phyloP scores from a whole-genome alignment of 2,888 invertebrate genomes.

The Eupeodes latifasciatus region DNA sequence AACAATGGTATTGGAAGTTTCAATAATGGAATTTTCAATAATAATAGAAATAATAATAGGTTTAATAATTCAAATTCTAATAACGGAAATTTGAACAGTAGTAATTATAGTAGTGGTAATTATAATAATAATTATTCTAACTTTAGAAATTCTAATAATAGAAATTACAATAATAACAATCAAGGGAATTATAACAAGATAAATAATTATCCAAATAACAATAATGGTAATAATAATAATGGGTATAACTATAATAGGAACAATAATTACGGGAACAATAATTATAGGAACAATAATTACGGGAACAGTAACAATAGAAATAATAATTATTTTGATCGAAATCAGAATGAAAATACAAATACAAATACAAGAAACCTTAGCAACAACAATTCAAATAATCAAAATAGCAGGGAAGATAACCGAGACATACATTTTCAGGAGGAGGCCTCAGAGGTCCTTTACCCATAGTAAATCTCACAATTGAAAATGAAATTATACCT shows the following conservation, averaged over 20 bases:
- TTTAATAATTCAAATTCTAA: neutral
- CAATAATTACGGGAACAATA: no score
- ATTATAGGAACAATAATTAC: no score
- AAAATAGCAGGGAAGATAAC: neutral
- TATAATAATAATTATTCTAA: neutral
- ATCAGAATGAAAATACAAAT: neutral
- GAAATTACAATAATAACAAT: conserved; percentile 1
- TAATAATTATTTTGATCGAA: neutral
- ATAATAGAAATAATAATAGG: neutral
- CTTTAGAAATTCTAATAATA: conserved; percentile 1
- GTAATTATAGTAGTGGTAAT: conserved; percentile 7
- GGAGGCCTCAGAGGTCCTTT: neutral
- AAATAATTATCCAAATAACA: conserved; percentile 4
- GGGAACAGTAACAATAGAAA: no score
- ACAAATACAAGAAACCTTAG: neutral
- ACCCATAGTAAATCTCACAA: neutral
- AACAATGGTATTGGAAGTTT: neutral
- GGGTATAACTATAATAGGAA: no score
- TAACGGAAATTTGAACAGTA: neutral
- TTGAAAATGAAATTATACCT: conserved; percentile 3
- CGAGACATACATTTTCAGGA: neutral
- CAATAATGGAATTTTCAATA: neutral
- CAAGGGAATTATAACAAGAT: neutral
- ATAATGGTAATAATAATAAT: neutral
- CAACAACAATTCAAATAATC: neutral